Evolutionary conservation across 92 coral and sea anemone species (phyloP).

Genomic region (Paragorgia papillata): DNA sequence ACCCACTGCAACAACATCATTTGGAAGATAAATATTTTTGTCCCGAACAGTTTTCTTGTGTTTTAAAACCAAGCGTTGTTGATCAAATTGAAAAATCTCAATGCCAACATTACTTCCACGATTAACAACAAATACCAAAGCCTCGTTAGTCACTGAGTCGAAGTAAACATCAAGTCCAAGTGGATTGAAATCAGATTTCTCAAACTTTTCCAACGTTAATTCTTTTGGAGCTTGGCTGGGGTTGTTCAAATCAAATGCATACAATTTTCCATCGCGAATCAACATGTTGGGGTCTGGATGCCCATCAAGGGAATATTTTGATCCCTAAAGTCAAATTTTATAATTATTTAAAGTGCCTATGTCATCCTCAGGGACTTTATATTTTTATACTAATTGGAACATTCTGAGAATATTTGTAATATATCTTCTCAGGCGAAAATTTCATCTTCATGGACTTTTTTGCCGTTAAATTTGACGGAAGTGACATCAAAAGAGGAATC

Average conservation of each 20-base stretch:
- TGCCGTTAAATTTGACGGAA: too few relatives aligned
- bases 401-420: too few relatives aligned
- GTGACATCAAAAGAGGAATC: too few relatives aligned
- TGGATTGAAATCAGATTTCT: constrained; percentile 78
- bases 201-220: constrained; percentile 62
- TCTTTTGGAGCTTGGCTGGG: constrained; percentile 59
- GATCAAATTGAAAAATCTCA: constrained; percentile 85
- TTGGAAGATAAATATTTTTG: constrained; percentile 69
- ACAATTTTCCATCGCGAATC: constrained; percentile 63
- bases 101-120: constrained; percentile 71
- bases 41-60: constrained; percentile 75
- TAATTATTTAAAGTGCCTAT: too few relatives aligned
- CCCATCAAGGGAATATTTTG: constrained; percentile 41
- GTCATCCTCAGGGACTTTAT: too few relatives aligned
- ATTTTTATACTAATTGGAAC: too few relatives aligned
- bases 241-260: constrained; percentile 65
- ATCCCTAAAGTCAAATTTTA: constrained; percentile 57
- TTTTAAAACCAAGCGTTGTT: constrained; percentile 48
- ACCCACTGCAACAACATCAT: constrained; percentile 85
- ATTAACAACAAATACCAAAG: constrained; percentile 77
- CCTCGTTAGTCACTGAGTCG: constrained; percentile 61
- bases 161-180: constrained; percentile 78
- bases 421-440: too few relatives aligned
- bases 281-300: constrained; percentile 63
- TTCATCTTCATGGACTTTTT: too few relatives aligned